phyloP scores from a whole-genome alignment of 2,113 vertebrate genomes.

The Mungos mungo region DNA sequence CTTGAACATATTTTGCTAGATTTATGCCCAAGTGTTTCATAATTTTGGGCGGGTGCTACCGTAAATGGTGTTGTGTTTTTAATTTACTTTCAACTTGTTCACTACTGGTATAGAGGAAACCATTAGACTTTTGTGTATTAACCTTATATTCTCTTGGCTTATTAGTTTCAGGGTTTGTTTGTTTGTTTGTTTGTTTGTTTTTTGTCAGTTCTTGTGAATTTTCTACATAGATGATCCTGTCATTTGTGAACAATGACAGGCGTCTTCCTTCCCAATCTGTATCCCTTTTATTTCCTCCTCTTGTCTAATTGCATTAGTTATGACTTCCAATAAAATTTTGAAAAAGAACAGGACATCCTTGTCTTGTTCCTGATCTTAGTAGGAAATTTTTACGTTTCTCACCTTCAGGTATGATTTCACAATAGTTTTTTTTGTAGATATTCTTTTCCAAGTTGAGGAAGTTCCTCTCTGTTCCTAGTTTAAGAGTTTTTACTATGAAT shows the following conservation, averaged over 20 bases:
- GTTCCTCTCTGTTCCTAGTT: neutral
- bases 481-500: neutral
- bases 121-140: neutral
- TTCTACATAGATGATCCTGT: neutral
- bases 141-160: neutral
- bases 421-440: neutral
- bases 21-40: neutral
- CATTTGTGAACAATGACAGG: neutral
- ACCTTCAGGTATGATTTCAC: neutral
- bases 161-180: neutral
- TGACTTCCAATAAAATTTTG: neutral
- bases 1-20: neutral
- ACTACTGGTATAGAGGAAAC: neutral
- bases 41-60: neutral
- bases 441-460: neutral
- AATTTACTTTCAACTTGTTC: neutral
- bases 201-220: neutral
- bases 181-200: neutral
- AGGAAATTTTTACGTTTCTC: neutral
- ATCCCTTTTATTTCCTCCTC: neutral
- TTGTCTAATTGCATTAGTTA: neutral
- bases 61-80: neutral
- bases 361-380: neutral
- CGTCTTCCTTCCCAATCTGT: neutral
- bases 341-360: neutral